Evolutionary conservation across 2,113 vertebrate species (phyloP), one percentile per base, ranked within the genome.

Genomic region (Elgaria multicarinata): DNA sequence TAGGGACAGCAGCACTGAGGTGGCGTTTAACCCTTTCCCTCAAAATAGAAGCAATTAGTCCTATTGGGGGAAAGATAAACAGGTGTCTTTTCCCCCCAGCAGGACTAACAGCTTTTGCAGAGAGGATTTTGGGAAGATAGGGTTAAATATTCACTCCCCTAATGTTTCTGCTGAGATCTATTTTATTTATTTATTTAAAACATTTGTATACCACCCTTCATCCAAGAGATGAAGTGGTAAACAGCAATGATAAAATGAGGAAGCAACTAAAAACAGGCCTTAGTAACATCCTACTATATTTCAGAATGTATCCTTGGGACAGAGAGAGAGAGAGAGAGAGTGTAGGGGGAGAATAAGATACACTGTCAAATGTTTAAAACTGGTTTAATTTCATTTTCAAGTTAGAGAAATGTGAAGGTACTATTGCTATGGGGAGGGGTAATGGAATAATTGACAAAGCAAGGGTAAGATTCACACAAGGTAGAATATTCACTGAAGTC

Each of bases 381-480:
- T 55, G 7, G 42, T n/a, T 75, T 39, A 53, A 74, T 53, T 46
- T 94, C 93, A 95, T 94, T 94, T 90, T 86, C 81, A 93, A n/a
- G 64, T 90, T 86, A 2, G 72, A 87, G 87, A 46, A 90, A 89
- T 88, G 2, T 44, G 39, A 76, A 53, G 0, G 14, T 0, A 0
- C 3, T 28, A 28, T 46, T 53, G 0, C 20, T 3, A 3, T 6
- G 67, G 18, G 33, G 36, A 53, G 26, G 58, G 0, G 0, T 33
- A 0, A 0, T 64, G 31, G 58, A 92, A n/a, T 33, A 36, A 42
- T 6, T 53, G 62, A 7, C 42, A 39, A 89, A 66, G 4, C 75
- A 67, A 28, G 7, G 44, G n/a, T 16, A 26, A 53, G 3, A n/a
- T 58, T 84, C 28, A 55, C 31, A 6, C 71, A 18, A 1, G 0